Base-by-base conservation (phyloP, 35 echinoderm and acorn worm genomes). In the Lytechinus pictus region DNA sequence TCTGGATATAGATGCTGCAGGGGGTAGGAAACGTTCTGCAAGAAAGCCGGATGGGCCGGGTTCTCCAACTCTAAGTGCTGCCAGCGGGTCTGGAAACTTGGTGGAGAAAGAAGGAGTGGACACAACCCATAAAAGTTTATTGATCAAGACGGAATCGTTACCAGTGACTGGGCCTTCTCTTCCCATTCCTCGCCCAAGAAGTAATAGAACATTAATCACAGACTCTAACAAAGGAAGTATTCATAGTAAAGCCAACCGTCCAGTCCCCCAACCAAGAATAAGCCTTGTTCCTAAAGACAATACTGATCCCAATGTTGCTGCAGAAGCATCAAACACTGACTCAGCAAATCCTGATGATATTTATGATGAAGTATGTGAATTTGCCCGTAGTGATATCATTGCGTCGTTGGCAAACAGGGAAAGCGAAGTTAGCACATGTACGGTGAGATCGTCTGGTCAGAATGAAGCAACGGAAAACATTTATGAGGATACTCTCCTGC, bases 401-500 rank as follows among this genome's bases (percentile, higher is more conserved):
- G 88, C 88, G 9, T n/a, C 88, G 88, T 90, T 90, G 27, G 52
- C 88, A 3, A 14, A 52, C 16, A 21, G 88, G 16, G 28, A 90
- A 9, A 54, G 29, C 52, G 88, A 12, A 54, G 10, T 9, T 90
- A 54, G 11, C 88, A 21, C 44, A 4, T 54, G 16, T 90, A 90
- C 13, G 88, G 21, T 13, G 8, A 90, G 52, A 19, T 44, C 28
- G 16, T 6, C 11, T 6, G 54, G 6, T 16, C 14, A 93, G 21
- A 55, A 33, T 33, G 92, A 54, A 53, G 27, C 57, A 57, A 55
- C 0, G 28, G 92, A 93, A 27, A 93, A 93, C 24, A 93, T 93
- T 54, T 93, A 93, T 93, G 92, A 93, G 54, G 92, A 93, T 28
- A 93, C 92, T 28, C 27, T 93, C 11, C n/a, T 93, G 19, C 66